These are phyloP conservation scores for Oreochromis mossambicus DNA, from an alignment of 2,797 vertebrate species.

Conservation along the genomic window DNA sequence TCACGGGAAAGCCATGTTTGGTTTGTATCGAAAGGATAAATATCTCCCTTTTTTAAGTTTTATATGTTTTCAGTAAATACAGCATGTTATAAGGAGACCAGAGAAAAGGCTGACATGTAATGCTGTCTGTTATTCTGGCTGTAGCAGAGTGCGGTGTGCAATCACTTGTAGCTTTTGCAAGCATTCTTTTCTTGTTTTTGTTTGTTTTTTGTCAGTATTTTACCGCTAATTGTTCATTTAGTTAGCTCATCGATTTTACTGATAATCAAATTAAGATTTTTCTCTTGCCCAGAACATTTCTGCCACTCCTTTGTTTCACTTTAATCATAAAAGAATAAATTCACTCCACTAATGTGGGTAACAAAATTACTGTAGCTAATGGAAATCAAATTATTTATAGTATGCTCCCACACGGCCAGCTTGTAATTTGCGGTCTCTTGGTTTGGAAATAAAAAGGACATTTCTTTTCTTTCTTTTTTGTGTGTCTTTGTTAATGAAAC, in stretches of 20 bases:
- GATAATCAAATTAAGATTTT: background rate
- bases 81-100: background rate
- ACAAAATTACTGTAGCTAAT: conserved; percentile 15
- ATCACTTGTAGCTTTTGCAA: background rate
- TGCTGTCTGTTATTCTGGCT: background rate
- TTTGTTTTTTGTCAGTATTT: background rate
- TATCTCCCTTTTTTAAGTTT: background rate
- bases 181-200: background rate
- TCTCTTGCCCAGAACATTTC: background rate
- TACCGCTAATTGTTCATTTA: background rate
- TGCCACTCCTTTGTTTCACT: conserved; percentile 8
- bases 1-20: background rate
- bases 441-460: background rate
- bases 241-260: conserved; percentile 7
- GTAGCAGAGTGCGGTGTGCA: background rate
- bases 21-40: background rate
- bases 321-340: conserved; percentile 23
- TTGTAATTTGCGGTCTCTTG: background rate
- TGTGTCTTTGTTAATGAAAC: background rate
- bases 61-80: background rate
- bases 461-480: background rate
- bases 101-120: background rate
- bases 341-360: background rate
- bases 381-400: conserved; percentile 16
- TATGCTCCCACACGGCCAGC: background rate